A percentile compares a stretch with the other conserved stretches of the same genome.
These are phyloP conservation scores for Brienomyrus longianalis DNA, from an alignment of 2,113 vertebrate species.

Conservation along the genomic window DNA sequence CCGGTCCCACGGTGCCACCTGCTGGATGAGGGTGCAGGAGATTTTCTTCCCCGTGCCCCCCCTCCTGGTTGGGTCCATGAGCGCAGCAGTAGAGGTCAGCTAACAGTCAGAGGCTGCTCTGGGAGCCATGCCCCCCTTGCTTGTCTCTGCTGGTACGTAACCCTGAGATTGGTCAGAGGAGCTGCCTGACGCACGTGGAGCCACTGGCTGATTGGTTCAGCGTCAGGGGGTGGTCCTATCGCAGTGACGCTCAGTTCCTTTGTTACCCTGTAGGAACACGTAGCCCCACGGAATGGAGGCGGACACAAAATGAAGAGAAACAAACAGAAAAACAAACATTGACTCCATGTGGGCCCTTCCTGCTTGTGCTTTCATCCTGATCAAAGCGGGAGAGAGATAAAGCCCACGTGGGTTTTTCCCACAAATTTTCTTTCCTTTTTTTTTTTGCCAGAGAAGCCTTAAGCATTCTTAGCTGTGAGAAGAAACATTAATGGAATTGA, in stretches of 20 bases:
- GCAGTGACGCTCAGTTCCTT: neutral
- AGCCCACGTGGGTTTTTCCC: neutral
- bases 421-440: neutral
- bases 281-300: neutral
- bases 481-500: neutral
- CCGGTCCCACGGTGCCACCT: neutral
- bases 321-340: neutral
- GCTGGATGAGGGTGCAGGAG: neutral
- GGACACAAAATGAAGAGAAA: neutral
- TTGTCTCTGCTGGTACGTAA: neutral
- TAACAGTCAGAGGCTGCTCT: neutral
- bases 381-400: neutral
- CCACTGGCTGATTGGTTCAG: neutral
- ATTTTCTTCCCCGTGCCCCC: neutral
- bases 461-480: neutral
- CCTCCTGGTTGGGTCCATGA: neutral
- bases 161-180: neutral
- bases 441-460: neutral
- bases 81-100: neutral
- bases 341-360: neutral
- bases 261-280: neutral
- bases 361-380: neutral
- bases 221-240: neutral
- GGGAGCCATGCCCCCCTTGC: neutral
- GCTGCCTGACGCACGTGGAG: neutral